Base-by-base conservation (phyloP, 2,113 vertebrate genomes). In the Merops nubicus region DNA sequence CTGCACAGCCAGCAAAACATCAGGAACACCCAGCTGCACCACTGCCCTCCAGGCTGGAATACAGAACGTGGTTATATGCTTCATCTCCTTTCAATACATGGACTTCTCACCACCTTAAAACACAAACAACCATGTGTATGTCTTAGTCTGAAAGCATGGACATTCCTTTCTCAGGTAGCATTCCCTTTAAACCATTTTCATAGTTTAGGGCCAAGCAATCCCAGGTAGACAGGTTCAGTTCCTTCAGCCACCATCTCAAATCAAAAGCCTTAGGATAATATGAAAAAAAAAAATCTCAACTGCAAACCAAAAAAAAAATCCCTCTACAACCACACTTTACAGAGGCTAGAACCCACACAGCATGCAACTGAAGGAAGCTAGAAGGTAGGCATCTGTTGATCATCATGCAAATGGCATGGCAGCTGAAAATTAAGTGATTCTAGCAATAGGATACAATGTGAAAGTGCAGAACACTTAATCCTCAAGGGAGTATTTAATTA, bases 261-360 rank as follows among this genome's bases (percentile, higher is more conserved):
- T 16, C 11, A 74, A 45, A 3, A 0, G 3, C 14, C 38, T n/a
- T 16, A 20, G 48, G 36, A 50, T 78, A 67, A 67, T 4, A 47
- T 0, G 5, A 29, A 34, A 50, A 74, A 1, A 29, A 36, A 50
- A 69, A 1, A 0, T 5, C 15, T 12, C 12, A 69, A 13, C 6
- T 4, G 8, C 26, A 36, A 40, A 50, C 3, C n/a, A n/a, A n/a
- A n/a, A 9, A 62, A 80, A 50, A 64, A 4, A 4, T 2, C 5
- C 1, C 10, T 19, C 0, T 6, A 9, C 15, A 42, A 16, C 12
- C 47, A 6, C 47, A 16, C 23, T 59, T 47, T 0, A 9, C 19
- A 68, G 47, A 72, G 47, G 25, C 16, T 6, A 33, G 42, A 14
- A 40, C 38, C 50, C 36, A 26, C 28, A 48, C 11, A 26, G 33